Conservation (phyloP, 2,888 invertebrate species). For the Tachystola acroxantha region DNA sequence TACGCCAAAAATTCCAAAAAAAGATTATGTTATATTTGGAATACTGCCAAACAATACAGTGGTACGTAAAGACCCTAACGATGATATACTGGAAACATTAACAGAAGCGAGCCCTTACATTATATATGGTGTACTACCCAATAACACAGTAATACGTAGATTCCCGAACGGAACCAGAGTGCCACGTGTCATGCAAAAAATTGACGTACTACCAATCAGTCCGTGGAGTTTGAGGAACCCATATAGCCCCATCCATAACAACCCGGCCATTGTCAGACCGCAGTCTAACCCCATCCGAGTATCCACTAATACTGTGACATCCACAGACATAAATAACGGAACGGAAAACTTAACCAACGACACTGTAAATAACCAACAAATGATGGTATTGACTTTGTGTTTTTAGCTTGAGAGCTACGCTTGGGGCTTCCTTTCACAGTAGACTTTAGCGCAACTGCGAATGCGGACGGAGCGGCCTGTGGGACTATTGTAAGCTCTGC, state of each 20-base stretch:
- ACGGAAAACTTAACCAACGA: slow-evolving; percentile 73
- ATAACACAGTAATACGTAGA: slow-evolving; percentile 87
- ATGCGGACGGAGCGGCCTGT: slow-evolving; percentile 28
- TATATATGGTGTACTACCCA: slow-evolving; percentile 86
- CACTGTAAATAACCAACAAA: slow-evolving; percentile 77
- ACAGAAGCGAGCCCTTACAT: slow-evolving; percentile 85
- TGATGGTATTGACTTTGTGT: slow-evolving; percentile 73
- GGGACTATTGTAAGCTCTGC: slow-evolving; percentile 46
- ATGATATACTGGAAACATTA: slow-evolving; percentile 81
- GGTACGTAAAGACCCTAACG: slow-evolving; percentile 85
- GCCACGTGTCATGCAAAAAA: slow-evolving; percentile 80
- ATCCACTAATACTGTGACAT: slow-evolving; percentile 82
- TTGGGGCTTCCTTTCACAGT: slow-evolving; percentile 54
- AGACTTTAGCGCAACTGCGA: slow-evolving; percentile 30
- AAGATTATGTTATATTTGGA: slow-evolving; percentile 86
- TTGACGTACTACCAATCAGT: slow-evolving; percentile 79
- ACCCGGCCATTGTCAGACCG: slow-evolving; percentile 76
- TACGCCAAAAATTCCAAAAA: slow-evolving; percentile 66
- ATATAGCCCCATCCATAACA: slow-evolving; percentile 79
- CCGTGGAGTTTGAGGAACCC: slow-evolving; percentile 79
- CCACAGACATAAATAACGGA: slow-evolving; percentile 78
- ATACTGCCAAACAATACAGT: slow-evolving; percentile 88
- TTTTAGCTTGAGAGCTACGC: slow-evolving; percentile 70
- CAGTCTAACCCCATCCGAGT: slow-evolving; percentile 79
- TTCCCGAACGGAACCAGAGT: slow-evolving; percentile 89